Evolutionary conservation across 2,888 invertebrate genomes (phyloP).

Genomic region (Choreutis nemorana): DNA sequence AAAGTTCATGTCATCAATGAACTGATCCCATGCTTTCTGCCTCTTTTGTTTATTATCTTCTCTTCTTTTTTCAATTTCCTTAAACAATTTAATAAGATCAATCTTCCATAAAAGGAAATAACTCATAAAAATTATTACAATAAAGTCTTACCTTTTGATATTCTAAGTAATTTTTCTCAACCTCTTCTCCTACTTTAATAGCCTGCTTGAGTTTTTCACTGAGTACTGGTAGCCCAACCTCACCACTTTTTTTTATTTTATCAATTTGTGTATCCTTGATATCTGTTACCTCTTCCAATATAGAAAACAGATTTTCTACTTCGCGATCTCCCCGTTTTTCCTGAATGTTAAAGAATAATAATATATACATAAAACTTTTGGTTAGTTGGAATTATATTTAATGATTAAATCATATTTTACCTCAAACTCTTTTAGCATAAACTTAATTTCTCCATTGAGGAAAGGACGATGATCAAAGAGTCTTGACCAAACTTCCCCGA

Average conservation of each 20-base stretch:
- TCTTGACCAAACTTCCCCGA: constrained; percentile 83
- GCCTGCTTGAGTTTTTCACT: constrained; percentile 73
- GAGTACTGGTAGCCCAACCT: constrained; percentile 68
- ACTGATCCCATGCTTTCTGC: constrained; percentile 72
- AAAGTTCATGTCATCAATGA: constrained; percentile 80
- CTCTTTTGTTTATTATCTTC: constrained; percentile 35
- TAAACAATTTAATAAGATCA: constrained; percentile 12
- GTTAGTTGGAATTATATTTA: constrained; percentile 4
- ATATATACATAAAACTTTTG: constrained; percentile 1
- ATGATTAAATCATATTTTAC: constrained; percentile 43
- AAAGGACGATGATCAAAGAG: constrained; percentile 89
- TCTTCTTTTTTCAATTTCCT: constrained; percentile 29
- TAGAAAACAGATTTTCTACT: constrained; percentile 78
- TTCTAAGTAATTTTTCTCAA: constrained; percentile 67
- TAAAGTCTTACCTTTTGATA: constrained; percentile 54
- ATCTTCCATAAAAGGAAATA: neutral
- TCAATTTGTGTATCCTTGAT: constrained; percentile 78
- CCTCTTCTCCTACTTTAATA: constrained; percentile 67
- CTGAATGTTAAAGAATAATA: too few relatives aligned
- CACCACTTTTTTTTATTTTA: constrained; percentile 69
- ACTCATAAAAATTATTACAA: neutral
- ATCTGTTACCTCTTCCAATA: constrained; percentile 79
- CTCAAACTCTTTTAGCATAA: constrained; percentile 86
- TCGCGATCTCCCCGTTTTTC: constrained; percentile 81
- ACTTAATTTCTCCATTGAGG: constrained; percentile 85